Conservation (phyloP, 2,888 invertebrate genomes). For the Brenthis ino region DNA sequence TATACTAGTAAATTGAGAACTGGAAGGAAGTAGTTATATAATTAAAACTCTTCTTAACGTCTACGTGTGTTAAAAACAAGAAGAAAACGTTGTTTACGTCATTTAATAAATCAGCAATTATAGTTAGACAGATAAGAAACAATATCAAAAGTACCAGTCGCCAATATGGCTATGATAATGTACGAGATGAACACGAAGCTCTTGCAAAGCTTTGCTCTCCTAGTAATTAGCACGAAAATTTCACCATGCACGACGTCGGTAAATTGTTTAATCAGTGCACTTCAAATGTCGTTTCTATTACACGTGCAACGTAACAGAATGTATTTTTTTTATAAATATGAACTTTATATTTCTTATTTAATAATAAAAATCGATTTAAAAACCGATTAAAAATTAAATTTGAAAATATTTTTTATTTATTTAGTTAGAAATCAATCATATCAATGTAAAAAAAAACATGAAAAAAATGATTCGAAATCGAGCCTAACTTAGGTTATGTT, state of each 20-base stretch:
- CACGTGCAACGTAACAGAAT: not conserved
- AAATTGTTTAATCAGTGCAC: not conserved
- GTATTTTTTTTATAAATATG: no score
- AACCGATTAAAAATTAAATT: no score
- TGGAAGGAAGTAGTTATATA: no score
- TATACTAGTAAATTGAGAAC: no score
- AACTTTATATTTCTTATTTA: no score
- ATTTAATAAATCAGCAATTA: not conserved
- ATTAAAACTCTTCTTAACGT: no score
- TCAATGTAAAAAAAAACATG: no score
- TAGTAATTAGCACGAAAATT: slow-evolving; percentile 25
- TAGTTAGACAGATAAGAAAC: not conserved
- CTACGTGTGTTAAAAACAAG: no score
- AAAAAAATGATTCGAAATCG: not conserved
- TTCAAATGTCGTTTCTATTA: not conserved
- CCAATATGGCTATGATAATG: not conserved
- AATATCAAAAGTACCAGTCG: not conserved
- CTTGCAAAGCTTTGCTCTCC: slow-evolving; percentile 16
- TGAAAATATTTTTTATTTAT: not conserved
- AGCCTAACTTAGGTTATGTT: slow-evolving; percentile 17
- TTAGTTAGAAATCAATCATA: no score
- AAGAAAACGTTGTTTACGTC: not conserved
- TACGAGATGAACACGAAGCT: slow-evolving; percentile 2
- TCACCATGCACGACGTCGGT: slow-evolving; percentile 1
- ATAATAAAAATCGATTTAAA: no score